Evolutionary conservation across 2,888 invertebrate genomes (phyloP).

Genomic region (Idaea aversata): DNA sequence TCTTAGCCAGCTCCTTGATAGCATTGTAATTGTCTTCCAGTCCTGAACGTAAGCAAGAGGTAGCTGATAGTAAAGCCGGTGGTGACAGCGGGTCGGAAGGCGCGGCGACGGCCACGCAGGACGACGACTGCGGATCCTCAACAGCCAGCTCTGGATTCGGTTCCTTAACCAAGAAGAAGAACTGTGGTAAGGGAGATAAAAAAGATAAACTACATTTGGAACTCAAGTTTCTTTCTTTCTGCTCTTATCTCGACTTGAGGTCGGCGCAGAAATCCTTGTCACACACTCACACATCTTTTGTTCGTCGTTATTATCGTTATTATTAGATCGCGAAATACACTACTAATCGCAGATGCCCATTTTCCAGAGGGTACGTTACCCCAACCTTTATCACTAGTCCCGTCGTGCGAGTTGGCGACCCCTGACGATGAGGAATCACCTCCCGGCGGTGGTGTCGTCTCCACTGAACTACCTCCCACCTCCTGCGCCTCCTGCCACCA

Average conservation of each 20-base stretch:
- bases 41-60: slow-evolving; percentile 70
- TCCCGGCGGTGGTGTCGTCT: slow-evolving; percentile 29
- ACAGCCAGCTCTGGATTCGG: slow-evolving; percentile 93
- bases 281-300: too few species aligned
- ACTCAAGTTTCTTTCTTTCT: too few species aligned
- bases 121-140: slow-evolving; percentile 84
- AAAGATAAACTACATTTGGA: too few species aligned
- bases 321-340: too few species aligned
- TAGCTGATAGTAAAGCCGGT: slow-evolving; percentile 56
- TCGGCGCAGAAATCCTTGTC: too few species aligned
- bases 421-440: slow-evolving; percentile 63
- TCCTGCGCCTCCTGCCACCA: slow-evolving; percentile 57
- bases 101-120: slow-evolving; percentile 49
- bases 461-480: slow-evolving; percentile 27
- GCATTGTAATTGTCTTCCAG: slow-evolving; percentile 34
- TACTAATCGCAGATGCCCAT: background rate
- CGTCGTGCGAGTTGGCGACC: slow-evolving; percentile 61
- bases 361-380: slow-evolving; percentile 51
- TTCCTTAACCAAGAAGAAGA: slow-evolving; percentile 89
- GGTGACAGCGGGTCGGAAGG: slow-evolving; percentile 71
- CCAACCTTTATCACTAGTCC: slow-evolving; percentile 56
- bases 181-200: slow-evolving; percentile 72
- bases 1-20: background rate
- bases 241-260: too few species aligned
- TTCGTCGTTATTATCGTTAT: too few species aligned